Conservation (phyloP, 2,113 vertebrate species). For the Silurus glanis region DNA sequence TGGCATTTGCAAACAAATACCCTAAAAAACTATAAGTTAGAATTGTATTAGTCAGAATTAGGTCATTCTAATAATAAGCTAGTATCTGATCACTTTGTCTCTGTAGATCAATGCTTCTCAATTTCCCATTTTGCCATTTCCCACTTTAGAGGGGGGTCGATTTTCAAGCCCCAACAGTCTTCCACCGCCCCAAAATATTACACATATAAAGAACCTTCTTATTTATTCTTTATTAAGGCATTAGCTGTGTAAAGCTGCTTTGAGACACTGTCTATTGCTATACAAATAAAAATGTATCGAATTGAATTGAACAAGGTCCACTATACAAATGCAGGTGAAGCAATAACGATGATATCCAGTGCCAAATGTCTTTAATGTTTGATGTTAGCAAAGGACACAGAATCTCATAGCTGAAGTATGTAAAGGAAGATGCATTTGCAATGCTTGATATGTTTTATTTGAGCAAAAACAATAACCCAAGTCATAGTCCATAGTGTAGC, state of each 20-base stretch:
- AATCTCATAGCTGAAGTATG: not conserved
- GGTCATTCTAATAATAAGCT: not conserved
- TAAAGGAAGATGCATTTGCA: not conserved
- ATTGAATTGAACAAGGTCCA: no score
- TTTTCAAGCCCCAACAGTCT: no score
- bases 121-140: no score
- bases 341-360: not conserved
- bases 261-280: no score
- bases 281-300: no score
- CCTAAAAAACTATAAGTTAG: not conserved
- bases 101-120: not conserved
- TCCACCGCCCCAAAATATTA: no score
- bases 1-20: no score
- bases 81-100: not conserved
- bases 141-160: no score
- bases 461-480: not conserved
- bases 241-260: no score
- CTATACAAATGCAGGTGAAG: no score
- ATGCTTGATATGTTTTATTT: not conserved
- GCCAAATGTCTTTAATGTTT: not conserved
- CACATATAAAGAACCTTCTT: no score
- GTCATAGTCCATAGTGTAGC: not conserved
- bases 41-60: not conserved
- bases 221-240: no score
- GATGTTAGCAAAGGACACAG: not conserved